Base-by-base conservation (phyloP, 2,797 vertebrate species). In the Tapirus indicus region DNA sequence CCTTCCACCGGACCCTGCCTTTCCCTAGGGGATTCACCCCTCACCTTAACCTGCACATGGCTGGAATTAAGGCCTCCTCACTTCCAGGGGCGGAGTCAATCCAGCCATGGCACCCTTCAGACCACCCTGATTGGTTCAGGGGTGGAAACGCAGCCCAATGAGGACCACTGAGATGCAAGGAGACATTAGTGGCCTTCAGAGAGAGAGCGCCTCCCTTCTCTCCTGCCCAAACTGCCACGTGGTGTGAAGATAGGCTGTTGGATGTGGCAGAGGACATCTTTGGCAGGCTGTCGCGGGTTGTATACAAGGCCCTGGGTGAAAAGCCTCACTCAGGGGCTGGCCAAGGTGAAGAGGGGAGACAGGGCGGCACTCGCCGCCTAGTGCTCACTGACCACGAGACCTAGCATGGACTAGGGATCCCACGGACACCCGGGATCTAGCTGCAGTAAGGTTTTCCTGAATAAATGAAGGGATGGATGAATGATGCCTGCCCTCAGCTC, bases 281-380 rank as follows among this genome's bases (percentile, higher is more conserved):
- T 1, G 18, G 32, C 20, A 2, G 25, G 25, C 60, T 68, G 21
- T 71, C 4, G 0, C 2, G 27, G 49, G 27, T 4, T 21, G 20
- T 58, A 20, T 21, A 2, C 16, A 13, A 21, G n/a, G 66, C 2
- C 2, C 69, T 52, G 54, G 21, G 75, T 38, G 27, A 41, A 68
- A 11, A 35, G 17, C 47, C 47, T 66, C 58, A 44, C 7, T 27
- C 11, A 11, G 38, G 52, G 80, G 47, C 21, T 38, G 60, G 56
- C 80, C 10, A 29, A 49, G 52, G 66, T 27, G 68, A 87, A 72
- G 78, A 84, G 68, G 74, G 41, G 58, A 72, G 27, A 14, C 23
- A 8, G 41, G 47, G n/a, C 0, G 6, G 16, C 0, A 1, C 27
- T 79, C 0, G 0, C 27, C 49, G 29, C n/a, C 18, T 84, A 29